phyloP scores from a whole-genome alignment of 1,140 invertebrate genomes.

The Spodoptera litura region DNA sequence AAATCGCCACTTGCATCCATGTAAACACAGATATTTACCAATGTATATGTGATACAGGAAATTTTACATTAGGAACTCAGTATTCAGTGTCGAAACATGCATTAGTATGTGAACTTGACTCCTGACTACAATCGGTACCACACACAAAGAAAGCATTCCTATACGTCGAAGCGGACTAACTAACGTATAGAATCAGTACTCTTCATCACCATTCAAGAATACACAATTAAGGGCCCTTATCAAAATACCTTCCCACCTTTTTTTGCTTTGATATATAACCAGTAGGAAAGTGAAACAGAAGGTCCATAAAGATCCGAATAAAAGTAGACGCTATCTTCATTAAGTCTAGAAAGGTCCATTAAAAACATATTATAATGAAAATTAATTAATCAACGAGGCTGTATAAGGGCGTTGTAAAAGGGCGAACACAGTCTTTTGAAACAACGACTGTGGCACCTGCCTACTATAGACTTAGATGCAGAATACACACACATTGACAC shows the following conservation, averaged over 20 bases:
- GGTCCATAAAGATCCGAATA: not conserved
- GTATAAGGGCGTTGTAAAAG: no score
- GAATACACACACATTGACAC: no score
- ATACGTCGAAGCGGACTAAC: slow-evolving; percentile 23
- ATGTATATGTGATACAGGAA: not conserved
- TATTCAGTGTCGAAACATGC: not conserved
- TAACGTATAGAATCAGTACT: slow-evolving; percentile 36
- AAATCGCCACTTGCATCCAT: no score
- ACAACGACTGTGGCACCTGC: no score
- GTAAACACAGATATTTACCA: not conserved
- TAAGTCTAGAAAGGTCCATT: no score
- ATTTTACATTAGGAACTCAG: not conserved
- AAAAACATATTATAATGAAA: no score
- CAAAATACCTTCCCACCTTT: slow-evolving; percentile 64
- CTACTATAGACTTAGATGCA: no score
- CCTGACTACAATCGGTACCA: not conserved
- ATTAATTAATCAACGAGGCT: no score
- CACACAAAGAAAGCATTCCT: slow-evolving; percentile 33
- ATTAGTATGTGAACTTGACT: not conserved
- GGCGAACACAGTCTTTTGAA: no score
- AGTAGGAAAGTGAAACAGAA: slow-evolving; percentile 12
- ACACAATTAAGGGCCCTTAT: slow-evolving; percentile 64
- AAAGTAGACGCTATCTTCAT: no score
- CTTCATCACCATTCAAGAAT: slow-evolving; percentile 56
- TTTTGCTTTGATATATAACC: slow-evolving; percentile 53